Percentiles rank a stretch among this genome's conserved stretches.
Evolutionary conservation across 2,797 vertebrate genomes (phyloP).

Genomic region (Oreonectes daqikongensis): DNA sequence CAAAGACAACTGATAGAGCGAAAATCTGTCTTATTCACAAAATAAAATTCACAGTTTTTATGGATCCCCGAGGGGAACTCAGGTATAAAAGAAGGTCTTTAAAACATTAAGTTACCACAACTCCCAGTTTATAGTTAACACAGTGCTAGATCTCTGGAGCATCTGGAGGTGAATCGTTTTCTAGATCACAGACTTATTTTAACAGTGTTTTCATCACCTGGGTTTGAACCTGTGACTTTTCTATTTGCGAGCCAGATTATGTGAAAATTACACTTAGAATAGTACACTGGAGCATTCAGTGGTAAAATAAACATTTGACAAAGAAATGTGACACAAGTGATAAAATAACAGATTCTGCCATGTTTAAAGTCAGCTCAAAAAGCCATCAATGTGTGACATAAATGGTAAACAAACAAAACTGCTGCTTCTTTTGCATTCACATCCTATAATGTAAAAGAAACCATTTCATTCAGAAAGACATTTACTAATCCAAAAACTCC

Average conservation of each 20-base stretch:
- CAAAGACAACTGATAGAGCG: slow-evolving; percentile 17
- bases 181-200: neutral
- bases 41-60: slow-evolving; percentile 6
- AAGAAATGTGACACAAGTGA: neutral
- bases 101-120: neutral
- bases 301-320: neutral
- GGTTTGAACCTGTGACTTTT: neutral
- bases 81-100: slow-evolving; percentile 18
- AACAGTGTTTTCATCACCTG: neutral
- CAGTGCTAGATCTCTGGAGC: neutral
- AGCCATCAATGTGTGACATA: neutral
- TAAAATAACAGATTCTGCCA: neutral
- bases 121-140: neutral
- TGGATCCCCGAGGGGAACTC: neutral
- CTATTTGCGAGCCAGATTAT: neutral
- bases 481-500: too few relatives aligned
- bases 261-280: neutral
- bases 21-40: neutral
- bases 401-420: neutral
- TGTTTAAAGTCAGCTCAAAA: neutral
- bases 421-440: neutral
- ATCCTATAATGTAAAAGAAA: neutral
- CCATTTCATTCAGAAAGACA: neutral
- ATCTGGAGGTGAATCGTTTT: neutral
- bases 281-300: neutral